Evolutionary conservation across 2,797 vertebrate species (phyloP), one percentile per base, ranked within the genome.

Genomic region (Sebastiscus albofasciatus): DNA sequence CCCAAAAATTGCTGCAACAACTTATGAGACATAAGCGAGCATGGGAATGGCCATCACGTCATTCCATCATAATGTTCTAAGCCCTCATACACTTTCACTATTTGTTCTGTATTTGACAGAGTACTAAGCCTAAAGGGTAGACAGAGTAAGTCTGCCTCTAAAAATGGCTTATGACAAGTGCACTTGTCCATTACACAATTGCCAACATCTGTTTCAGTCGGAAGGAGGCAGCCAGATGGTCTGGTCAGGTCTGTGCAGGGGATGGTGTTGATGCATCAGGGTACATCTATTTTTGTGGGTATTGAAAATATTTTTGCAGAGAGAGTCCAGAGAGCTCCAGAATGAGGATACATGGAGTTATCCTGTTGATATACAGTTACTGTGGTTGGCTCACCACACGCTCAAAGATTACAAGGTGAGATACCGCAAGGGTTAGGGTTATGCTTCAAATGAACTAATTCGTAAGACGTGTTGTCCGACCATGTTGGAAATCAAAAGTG

Each of bases 161-260:
- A 85, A 90, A 93, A 94, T 90, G 36, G 39, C 79, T 87, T 66
- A 67, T 81, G 90, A 91, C 92, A 86, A 84, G 80, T 84, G 80
- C 85, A 83, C 39, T 90, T 86, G 82, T 85, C 87, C 81, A 62
- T 94, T 88, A 85, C 87, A 89, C 84, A 92, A 90, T 89, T 88
- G 26, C 64, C 26, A 91, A 92, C 92, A 94, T 94, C 91, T 92
- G 90, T 81, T 85, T 82, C 18, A 65, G 73, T 58, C 5, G 4
- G 61, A 76, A 82, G 78, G 29, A 84, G 54, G 84, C 73, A 67
- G 81, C 77, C 49, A 52, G 49, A 52, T 52, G 49, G 0, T 52
- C 49, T 0, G 49, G 49, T 52, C 49, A 52, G 49, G 18, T 52
- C 20, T 52, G 49, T 49, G 49, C 49, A 52, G 49, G 49, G 8